Evolutionary conservation across 1,140 invertebrate genomes (phyloP), one percentile per base, ranked within the genome.

Genomic region (Lucilia sericata): DNA sequence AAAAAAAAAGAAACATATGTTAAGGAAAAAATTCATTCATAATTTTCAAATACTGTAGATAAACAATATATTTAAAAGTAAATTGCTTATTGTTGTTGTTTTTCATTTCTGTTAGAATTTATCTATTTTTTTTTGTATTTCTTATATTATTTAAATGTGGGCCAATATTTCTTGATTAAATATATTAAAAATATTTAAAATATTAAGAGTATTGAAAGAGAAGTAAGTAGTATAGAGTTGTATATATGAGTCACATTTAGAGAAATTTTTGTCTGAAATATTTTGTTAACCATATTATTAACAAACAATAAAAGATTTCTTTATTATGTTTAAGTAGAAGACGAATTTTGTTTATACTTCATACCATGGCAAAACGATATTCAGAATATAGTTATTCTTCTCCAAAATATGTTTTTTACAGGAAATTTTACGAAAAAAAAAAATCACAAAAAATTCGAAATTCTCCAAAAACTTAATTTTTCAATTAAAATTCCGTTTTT

Each of bases 11-110:
- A 75, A 42, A 55, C 9, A 55, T n/a, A 17, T 55, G 51, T 55
- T 14, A 12, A n/a, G 17, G 17, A 8, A 55, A 4, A 55, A 78
- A 78, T 78, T 78, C 75, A 78, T 78, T 78, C 75, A 78, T 51
- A 80, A 30, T 30, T 30, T 30, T 30, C 25, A 30, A 80, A 80
- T 70, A 21, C 65, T 55, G 1, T 2, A 30, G 25, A 30, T 3
- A 42, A 1, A 12, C 51, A 12, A 76, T 42, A n/a, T 17, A 76
- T 42, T 14, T 14, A 7, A 42, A 7, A 42, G 42, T 5, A 42
- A 42, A 42, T 7, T 42, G 42, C 5, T 42, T 42, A 42, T 42
- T 42, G 42, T 78, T 78, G n/a, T 42, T 42, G 17, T 78, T 78
- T 42, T n/a, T 78, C n/a, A 9, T 51, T 42, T 76, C 74, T 47